phyloP scores from a whole-genome alignment of 2,797 vertebrate genomes.

The Ctenochaetus hawaiiensis region DNA sequence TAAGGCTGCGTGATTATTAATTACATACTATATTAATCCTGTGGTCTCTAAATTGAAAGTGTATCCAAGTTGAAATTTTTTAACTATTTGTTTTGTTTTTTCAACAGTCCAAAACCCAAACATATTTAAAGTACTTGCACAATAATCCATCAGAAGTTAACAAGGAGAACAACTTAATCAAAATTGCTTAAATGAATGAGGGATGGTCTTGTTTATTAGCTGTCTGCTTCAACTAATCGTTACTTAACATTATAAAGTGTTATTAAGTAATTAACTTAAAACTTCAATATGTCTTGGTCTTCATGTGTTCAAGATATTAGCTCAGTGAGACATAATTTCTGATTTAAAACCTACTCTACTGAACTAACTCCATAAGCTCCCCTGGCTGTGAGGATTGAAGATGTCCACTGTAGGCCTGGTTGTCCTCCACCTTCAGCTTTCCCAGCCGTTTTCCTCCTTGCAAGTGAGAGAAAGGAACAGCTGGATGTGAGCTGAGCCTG shows the following conservation, averaged over 20 bases:
- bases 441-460: conserved; percentile 17
- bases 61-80: not conserved
- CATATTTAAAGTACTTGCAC: not conserved
- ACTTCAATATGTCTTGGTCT: no score
- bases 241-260: not conserved
- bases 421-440: conserved; percentile 34
- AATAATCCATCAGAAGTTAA: no score
- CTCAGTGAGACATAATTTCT: not conserved
- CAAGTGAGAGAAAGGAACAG: conserved; percentile 82
- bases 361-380: not conserved
- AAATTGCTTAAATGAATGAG: not conserved
- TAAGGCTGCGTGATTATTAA: not conserved
- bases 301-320: no score
- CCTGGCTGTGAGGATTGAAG: conserved; percentile 8
- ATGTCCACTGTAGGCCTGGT: conserved; percentile 16
- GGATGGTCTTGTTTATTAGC: no score
- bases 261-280: no score
- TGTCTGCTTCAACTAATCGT: not conserved
- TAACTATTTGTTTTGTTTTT: not conserved
- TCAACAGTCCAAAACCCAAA: not conserved
- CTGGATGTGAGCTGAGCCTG: conserved; percentile 76
- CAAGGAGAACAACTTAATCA: not conserved
- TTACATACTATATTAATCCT: not conserved
- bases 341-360: not conserved
- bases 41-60: not conserved